phyloP scores from a whole-genome alignment of 2,888 invertebrate genomes.

The Hermaeophaga mercurialis region DNA sequence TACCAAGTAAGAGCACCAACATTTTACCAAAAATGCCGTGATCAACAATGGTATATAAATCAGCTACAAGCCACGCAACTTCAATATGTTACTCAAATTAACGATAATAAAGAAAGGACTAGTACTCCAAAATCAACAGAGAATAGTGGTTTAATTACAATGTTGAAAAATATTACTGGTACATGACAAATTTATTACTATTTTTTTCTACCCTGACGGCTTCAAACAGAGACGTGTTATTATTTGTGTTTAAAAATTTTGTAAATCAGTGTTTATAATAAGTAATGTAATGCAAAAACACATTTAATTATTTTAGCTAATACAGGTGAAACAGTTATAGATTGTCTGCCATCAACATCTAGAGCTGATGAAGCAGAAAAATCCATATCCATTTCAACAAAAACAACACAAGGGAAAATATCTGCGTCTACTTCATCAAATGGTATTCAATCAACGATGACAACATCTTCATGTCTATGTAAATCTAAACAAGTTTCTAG shows the following conservation, averaged over 20 bases:
- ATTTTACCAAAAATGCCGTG: slow-evolving; percentile 90
- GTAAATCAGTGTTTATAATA: too few relatives aligned
- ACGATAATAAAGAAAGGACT: slow-evolving; percentile 74
- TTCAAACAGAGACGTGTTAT: too few relatives aligned
- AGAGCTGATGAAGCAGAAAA: slow-evolving; percentile 43
- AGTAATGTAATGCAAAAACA: too few relatives aligned
- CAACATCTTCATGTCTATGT: slow-evolving; percentile 35
- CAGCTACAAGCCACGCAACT: slow-evolving; percentile 81
- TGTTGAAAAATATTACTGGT: slow-evolving; percentile 1
- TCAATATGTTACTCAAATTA: slow-evolving; percentile 80
- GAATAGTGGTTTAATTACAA: too few relatives aligned
- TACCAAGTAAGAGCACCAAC: slow-evolving; percentile 93
- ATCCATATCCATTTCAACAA: slow-evolving; percentile 19
- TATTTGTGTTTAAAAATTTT: too few relatives aligned
- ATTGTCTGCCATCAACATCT: slow-evolving; percentile 42
- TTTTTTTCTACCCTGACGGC: too few relatives aligned
- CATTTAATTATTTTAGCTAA: slow-evolving; percentile 57
- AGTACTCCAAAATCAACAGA: slow-evolving; percentile 8
- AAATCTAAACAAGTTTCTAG: slow-evolving; percentile 32
- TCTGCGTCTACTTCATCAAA: neutral
- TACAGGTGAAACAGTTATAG: slow-evolving; percentile 16
- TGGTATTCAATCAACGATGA: neutral
- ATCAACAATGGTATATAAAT: slow-evolving; percentile 91
- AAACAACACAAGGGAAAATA: slow-evolving; percentile 6
- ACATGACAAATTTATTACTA: neutral